Evolutionary conservation across 2,797 vertebrate species (phyloP).

Genomic region (Chelmon rostratus): DNA sequence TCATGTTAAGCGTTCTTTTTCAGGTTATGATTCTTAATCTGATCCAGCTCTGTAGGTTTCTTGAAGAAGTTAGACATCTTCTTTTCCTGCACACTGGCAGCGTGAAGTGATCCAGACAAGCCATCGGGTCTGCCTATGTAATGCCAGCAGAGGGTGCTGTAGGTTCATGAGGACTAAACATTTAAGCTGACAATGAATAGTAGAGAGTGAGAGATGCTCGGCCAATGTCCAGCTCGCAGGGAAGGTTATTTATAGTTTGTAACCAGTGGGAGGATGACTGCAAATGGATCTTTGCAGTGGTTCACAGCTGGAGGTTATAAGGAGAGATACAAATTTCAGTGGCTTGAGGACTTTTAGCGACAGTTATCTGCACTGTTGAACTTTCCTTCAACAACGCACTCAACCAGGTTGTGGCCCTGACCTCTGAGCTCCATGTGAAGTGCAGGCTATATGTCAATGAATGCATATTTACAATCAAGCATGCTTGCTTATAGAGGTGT

Average conservation of each 20-base stretch:
- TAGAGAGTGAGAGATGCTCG: constrained; percentile 1
- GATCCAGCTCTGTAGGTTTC: not conserved
- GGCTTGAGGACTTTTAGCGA: not conserved
- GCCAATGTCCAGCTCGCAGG: constrained; percentile 22
- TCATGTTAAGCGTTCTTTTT: too few species aligned
- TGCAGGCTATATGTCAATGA: not conserved
- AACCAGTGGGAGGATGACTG: not conserved
- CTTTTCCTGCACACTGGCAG: not conserved
- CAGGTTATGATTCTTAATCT: not conserved
- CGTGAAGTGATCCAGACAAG: not conserved
- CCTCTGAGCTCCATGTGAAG: constrained; percentile 12
- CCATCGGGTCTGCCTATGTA: not conserved
- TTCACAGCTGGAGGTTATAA: constrained; percentile 18
- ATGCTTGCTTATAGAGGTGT: not conserved
- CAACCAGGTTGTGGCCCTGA: constrained; percentile 7
- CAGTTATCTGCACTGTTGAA: constrained; percentile 4
- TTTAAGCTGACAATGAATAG: constrained; percentile 5
- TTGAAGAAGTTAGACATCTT: not conserved
- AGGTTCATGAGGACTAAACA: not conserved
- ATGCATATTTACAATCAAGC: constrained; percentile 4
- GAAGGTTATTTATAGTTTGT: constrained; percentile 31
- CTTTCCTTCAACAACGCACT: not conserved
- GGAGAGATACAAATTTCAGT: not conserved
- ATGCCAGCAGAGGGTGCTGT: constrained; percentile 69
- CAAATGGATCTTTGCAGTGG: constrained; percentile 20